Conservation (phyloP, 53 echinoderm and acorn worm genomes). For the Zoroaster sp. region DNA sequence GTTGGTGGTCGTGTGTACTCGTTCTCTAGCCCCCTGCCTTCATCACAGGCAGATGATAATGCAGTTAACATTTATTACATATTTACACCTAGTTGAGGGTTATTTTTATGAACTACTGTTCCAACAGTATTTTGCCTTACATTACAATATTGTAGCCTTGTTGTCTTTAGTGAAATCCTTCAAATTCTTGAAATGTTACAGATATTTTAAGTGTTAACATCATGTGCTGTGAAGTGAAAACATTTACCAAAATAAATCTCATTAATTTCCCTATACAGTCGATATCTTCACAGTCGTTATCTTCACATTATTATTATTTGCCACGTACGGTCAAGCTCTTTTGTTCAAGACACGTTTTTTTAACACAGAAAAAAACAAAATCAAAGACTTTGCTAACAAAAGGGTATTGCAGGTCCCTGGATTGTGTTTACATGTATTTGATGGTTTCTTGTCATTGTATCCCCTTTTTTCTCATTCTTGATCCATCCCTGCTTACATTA, state of each 20-base stretch:
- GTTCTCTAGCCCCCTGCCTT: neutral
- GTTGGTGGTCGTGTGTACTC: conserved; percentile 12
- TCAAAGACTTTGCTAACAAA: neutral
- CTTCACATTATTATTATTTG: no score
- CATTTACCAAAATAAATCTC: neutral
- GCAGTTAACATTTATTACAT: conserved; percentile 46
- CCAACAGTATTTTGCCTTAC: neutral
- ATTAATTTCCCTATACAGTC: neutral
- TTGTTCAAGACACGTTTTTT: neutral
- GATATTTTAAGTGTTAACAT: neutral
- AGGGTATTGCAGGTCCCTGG: neutral
- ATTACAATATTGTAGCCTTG: neutral
- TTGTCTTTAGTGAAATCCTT: no score
- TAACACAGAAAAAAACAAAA: neutral
- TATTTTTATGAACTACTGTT: neutral
- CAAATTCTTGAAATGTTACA: neutral
- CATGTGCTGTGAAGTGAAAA: neutral
- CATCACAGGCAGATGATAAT: conserved; percentile 27
- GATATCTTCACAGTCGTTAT: no score
- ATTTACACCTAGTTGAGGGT: conserved; percentile 10
- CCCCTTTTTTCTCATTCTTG: no score
- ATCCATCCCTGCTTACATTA: no score
- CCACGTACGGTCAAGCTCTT: neutral
- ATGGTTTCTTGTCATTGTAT: neutral
- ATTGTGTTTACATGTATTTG: neutral